Conservation (phyloP, 2,797 vertebrate species). For the Gila robusta region DNA sequence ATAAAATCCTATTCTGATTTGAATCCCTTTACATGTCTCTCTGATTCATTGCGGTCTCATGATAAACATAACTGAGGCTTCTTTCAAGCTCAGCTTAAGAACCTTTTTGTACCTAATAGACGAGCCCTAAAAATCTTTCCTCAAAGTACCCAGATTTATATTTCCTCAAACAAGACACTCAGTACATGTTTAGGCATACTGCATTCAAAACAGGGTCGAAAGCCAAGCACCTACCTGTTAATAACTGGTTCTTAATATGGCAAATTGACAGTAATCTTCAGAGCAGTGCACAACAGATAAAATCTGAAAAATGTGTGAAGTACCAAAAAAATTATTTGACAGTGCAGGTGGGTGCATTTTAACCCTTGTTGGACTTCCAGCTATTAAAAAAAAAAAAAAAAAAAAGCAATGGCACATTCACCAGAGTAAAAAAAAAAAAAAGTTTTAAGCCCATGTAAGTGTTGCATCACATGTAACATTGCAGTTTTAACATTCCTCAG, state of each 20-base stretch:
- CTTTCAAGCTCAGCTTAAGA: background rate
- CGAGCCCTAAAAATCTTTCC: background rate
- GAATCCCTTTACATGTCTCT: constrained; percentile 31
- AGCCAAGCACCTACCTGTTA: background rate
- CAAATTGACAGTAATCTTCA: constrained; percentile 25
- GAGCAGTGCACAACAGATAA: constrained; percentile 24
- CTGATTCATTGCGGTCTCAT: background rate
- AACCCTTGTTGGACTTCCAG: constrained; percentile 19
- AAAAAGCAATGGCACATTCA: constrained; percentile 68
- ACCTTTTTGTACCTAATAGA: background rate
- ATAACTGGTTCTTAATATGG: background rate
- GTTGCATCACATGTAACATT: constrained; percentile 51
- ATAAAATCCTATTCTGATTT: background rate
- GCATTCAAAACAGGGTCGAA: background rate
- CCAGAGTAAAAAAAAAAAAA: constrained; percentile 49
- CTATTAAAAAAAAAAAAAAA: constrained; percentile 23
- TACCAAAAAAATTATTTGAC: background rate
- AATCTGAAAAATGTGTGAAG: background rate
- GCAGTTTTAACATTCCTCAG: constrained; percentile 66
- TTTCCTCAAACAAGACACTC: constrained; percentile 1
- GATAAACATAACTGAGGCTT: background rate
- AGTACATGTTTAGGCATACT: background rate
- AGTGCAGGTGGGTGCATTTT: constrained; percentile 20
- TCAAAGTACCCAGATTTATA: background rate
- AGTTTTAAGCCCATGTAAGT: constrained; percentile 10